Conservation (phyloP, 2,113 vertebrate genomes). For the Phocoena sinus region DNA sequence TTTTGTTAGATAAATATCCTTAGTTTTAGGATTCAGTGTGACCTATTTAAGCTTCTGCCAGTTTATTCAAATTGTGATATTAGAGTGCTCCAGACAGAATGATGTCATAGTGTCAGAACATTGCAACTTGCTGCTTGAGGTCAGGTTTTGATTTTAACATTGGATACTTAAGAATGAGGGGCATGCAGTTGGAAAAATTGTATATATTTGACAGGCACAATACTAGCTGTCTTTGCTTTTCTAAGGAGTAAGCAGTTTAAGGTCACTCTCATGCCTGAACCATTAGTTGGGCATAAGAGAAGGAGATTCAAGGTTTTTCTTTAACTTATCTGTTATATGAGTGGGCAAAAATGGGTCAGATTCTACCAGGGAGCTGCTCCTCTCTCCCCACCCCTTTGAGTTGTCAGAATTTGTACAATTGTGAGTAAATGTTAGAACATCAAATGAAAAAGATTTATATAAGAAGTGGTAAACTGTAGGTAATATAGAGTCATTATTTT, state of each 20-base stretch:
- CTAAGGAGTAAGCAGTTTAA: constrained; percentile 21
- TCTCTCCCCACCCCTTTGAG: neutral
- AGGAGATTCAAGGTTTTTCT: constrained; percentile 34
- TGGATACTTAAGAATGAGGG: constrained; percentile 69
- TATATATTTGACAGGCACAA: constrained; percentile 49
- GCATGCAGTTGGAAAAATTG: constrained; percentile 63
- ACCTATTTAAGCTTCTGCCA: constrained; percentile 79
- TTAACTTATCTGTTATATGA: neutral
- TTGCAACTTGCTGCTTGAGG: constrained; percentile 71
- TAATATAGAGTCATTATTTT: constrained; percentile 29
- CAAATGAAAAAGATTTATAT: constrained; percentile 31
- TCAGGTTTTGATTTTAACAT: constrained; percentile 72
- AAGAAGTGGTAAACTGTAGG: constrained; percentile 17
- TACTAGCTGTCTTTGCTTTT: constrained; percentile 28
- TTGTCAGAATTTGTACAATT: neutral
- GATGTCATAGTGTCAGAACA: constrained; percentile 80
- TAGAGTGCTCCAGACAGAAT: constrained; percentile 79
- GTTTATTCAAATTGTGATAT: constrained; percentile 78
- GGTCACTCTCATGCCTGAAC: constrained; percentile 46
- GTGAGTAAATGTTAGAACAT: neutral
- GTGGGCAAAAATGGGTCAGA: neutral
- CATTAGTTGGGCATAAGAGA: constrained; percentile 57
- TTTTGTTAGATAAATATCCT: constrained; percentile 72
- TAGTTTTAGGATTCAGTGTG: constrained; percentile 75
- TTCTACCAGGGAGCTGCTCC: neutral